A percentile compares a stretch with the other conserved stretches of the same genome.
Conservation (phyloP, 1,140 invertebrate genomes). For the Agraylea sexmaculata region DNA sequence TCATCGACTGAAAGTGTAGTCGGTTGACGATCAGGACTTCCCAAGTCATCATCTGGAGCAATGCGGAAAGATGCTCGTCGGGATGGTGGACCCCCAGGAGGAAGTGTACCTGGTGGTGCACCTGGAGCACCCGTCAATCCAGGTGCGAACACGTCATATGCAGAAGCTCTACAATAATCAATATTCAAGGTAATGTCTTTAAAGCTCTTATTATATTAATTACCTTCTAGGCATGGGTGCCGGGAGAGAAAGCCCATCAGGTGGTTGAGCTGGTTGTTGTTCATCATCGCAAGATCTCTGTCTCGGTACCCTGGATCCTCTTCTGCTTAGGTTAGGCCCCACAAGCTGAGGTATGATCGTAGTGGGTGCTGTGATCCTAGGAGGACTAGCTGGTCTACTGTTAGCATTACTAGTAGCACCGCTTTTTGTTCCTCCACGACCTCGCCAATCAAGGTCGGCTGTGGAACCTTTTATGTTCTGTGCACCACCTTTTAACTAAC, state of each 20-base stretch:
- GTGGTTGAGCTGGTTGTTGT: conserved; percentile 37
- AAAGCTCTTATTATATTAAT: too few species aligned
- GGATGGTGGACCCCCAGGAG: conserved; percentile 28
- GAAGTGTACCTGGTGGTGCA: conserved; percentile 28
- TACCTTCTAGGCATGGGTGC: conserved; percentile 55
- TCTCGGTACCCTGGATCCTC: conserved; percentile 55
- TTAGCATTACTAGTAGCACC: conserved; percentile 26
- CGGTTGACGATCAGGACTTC: conserved; percentile 35
- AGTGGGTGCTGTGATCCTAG: conserved; percentile 21
- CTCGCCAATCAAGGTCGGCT: conserved; percentile 20
- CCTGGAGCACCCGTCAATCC: conserved; percentile 26
- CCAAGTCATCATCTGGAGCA: conserved; percentile 38
- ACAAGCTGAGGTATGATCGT: too few species aligned
- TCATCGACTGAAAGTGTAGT: conserved; percentile 52
- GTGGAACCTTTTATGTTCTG: conserved; percentile 15
- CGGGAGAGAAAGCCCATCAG: conserved; percentile 46
- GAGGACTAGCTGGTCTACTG: conserved; percentile 7
- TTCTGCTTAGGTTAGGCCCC: conserved; percentile 25
- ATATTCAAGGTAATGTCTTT: too few species aligned
- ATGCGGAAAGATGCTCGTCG: conserved; percentile 59
- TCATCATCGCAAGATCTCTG: conserved; percentile 76
- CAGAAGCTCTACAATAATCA: conserved; percentile 49
- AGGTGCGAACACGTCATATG: conserved; percentile 62
- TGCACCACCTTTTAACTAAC: conserved; percentile 24
- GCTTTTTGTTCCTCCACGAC: conserved; percentile 37